Evolutionary conservation across 2,797 vertebrate genomes (phyloP).

Genomic region (Peromyscus aztecus): DNA sequence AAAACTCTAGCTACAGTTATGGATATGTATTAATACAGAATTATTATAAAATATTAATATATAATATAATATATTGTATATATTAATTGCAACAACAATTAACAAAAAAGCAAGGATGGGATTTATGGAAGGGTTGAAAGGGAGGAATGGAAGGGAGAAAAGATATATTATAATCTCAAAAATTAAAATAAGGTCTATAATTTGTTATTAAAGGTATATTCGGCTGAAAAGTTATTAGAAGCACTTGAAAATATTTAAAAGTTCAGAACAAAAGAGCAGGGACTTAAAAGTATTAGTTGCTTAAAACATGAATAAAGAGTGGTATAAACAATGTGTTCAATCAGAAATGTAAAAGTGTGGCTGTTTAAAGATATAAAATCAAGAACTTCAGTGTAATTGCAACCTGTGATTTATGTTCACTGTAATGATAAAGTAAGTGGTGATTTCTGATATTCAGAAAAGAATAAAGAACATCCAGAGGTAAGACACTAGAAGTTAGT

Average conservation of each 20-base stretch:
- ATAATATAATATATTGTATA: neutral
- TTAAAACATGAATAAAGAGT: neutral
- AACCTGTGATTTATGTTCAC: constrained; percentile 13
- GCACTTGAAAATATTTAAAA: neutral
- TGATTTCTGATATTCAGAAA: constrained; percentile 28
- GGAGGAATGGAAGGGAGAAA: neutral
- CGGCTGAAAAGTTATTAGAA: constrained; percentile 1
- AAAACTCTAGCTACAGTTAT: no score
- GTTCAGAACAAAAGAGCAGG: neutral
- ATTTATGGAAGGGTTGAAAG: neutral
- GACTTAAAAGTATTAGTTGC: constrained; percentile 25
- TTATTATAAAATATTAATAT: neutral
- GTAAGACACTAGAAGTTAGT: neutral
- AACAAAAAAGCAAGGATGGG: neutral
- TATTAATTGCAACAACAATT: neutral
- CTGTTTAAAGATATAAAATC: constrained; percentile 47
- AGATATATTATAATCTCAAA: neutral
- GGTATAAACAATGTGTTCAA: neutral
- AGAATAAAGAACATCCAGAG: neutral
- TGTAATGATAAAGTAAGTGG: neutral
- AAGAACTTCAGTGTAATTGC: neutral
- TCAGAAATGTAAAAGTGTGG: neutral
- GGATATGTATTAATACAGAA: neutral
- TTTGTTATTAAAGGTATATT: neutral
- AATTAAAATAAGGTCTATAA: neutral